phyloP scores from a whole-genome alignment of 2,113 vertebrate genomes.

The Ifrita kowaldi region DNA sequence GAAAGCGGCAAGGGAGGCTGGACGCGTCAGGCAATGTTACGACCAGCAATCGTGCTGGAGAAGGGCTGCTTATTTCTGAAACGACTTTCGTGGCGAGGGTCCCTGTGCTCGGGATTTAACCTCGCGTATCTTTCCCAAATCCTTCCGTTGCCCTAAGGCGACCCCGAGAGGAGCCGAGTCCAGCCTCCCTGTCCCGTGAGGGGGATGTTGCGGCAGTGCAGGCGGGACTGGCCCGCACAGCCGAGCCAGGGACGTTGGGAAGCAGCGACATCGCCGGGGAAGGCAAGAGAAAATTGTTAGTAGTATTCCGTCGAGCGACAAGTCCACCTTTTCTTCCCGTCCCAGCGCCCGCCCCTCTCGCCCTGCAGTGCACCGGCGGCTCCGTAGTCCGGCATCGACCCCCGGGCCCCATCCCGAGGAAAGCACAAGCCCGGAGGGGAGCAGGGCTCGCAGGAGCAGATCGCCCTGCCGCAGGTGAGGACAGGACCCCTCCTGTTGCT shows the following conservation, averaged over 20 bases:
- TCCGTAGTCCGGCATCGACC: neutral
- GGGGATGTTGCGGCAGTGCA: neutral
- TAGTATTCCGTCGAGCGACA: neutral
- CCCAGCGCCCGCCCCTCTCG: neutral
- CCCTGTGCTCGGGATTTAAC: neutral
- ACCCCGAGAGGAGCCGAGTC: neutral
- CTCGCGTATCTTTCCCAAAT: neutral
- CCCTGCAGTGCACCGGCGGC: neutral
- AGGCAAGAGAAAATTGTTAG: neutral
- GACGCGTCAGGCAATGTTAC: neutral
- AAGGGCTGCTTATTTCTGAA: neutral
- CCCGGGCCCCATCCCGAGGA: neutral
- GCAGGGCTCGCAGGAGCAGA: neutral
- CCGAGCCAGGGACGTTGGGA: accelerated
- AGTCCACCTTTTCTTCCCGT: neutral
- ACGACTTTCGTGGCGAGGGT: neutral
- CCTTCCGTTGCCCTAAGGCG: neutral
- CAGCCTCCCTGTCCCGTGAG: neutral
- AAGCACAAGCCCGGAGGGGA: neutral
- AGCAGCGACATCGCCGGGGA: neutral
- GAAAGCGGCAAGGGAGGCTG: no score
- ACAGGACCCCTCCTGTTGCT: neutral
- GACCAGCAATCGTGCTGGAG: neutral
- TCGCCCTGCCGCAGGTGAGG: neutral
- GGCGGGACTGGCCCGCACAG: neutral